phyloP scores from a whole-genome alignment of 2,113 vertebrate genomes.

The Bostrychus sinensis region DNA sequence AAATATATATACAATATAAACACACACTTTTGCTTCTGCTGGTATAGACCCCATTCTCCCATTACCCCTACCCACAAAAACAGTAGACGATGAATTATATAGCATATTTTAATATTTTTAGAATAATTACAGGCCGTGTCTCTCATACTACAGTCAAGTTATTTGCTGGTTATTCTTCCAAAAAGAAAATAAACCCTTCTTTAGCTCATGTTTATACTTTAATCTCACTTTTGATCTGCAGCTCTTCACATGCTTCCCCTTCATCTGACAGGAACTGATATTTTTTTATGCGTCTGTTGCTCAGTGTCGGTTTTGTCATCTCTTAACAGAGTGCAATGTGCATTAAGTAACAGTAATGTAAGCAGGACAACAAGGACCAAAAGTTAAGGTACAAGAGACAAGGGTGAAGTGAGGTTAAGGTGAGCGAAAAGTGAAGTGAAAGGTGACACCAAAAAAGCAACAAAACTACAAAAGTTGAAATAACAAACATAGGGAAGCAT shows the following conservation, averaged over 20 bases:
- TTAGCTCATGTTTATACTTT: not conserved
- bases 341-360: not conserved
- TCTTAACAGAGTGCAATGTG: not conserved
- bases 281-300: slow-evolving; percentile 11
- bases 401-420: not conserved
- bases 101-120: too few relatives aligned
- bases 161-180: not conserved
- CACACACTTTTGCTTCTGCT: too few relatives aligned
- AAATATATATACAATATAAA: too few relatives aligned
- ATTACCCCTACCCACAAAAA: too few relatives aligned
- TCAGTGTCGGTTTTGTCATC: not conserved
- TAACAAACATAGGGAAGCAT: not conserved
- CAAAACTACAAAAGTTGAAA: not conserved
- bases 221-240: not conserved
- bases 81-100: too few relatives aligned
- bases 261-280: slow-evolving; percentile 48
- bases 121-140: not conserved
- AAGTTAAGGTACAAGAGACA: too few relatives aligned
- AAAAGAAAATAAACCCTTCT: not conserved
- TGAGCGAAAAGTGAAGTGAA: not conserved
- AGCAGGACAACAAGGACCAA: not conserved
- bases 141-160: too few relatives aligned
- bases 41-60: too few relatives aligned
- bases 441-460: not conserved
- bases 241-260: not conserved